phyloP scores from a whole-genome alignment of 1,140 invertebrate species.

The Muscidifurax raptorellus region DNA sequence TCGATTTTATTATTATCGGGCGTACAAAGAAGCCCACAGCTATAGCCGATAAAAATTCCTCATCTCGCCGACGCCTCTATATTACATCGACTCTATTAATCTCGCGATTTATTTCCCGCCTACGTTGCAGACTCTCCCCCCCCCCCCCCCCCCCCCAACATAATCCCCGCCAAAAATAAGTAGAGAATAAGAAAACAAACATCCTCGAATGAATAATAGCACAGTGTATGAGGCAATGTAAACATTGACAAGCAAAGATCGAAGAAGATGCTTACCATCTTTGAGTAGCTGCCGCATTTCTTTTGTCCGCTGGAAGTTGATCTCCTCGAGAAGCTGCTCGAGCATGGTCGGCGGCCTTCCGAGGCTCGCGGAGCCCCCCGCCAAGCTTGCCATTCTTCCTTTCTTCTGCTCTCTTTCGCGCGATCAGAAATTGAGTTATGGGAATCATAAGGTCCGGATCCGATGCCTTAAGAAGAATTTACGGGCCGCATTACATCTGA shows the following conservation, averaged over 20 bases:
- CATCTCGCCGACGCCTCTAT: too few relatives aligned
- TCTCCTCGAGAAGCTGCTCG: slow-evolving; percentile 91
- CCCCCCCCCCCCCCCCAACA: too few relatives aligned
- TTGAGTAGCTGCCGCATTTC: slow-evolving; percentile 91
- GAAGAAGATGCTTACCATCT: slow-evolving; percentile 81
- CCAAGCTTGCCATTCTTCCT: slow-evolving; percentile 55
- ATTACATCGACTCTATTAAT: too few relatives aligned
- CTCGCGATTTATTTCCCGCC: too few relatives aligned
- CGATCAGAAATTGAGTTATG: neutral
- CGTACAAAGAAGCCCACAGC: too few relatives aligned
- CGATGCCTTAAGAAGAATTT: too few relatives aligned
- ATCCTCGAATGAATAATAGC: neutral
- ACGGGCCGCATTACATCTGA: too few relatives aligned
- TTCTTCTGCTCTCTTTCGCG: neutral
- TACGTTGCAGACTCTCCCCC: too few relatives aligned
- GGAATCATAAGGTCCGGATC: too few relatives aligned
- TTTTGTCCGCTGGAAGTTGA: slow-evolving; percentile 92
- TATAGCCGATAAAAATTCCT: too few relatives aligned
- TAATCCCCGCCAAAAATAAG: too few relatives aligned
- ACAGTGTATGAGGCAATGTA: neutral
- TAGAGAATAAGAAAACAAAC: too few relatives aligned
- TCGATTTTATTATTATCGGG: neutral
- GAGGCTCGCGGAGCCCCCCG: slow-evolving; percentile 70
- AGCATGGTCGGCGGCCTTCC: slow-evolving; percentile 84
- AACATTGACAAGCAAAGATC: neutral